Conservation (phyloP, 2,888 invertebrate genomes). For the Chymomyza procnemis region DNA sequence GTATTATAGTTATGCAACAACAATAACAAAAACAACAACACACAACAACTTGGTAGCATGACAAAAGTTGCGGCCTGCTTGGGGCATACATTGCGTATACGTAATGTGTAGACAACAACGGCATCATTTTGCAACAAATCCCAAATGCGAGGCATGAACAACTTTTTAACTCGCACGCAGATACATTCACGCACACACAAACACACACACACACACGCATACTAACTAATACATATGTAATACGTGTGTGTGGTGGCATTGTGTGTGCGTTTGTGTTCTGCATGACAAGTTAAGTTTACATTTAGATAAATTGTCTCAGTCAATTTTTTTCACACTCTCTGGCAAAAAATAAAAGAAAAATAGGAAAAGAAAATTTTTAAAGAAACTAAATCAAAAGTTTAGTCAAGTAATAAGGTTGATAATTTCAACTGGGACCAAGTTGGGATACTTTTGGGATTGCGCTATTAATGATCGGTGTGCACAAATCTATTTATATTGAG, state of each 20-base stretch:
- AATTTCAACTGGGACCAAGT: too few relatives aligned
- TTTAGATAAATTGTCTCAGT: conserved; percentile 45
- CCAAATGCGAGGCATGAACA: conserved; percentile 66
- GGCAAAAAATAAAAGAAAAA: neutral
- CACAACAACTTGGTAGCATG: conserved; percentile 1
- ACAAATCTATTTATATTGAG: neutral
- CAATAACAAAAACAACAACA: neutral
- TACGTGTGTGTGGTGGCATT: conserved; percentile 11
- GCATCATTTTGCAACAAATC: conserved; percentile 57
- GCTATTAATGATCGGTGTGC: neutral
- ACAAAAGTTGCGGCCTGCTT: conserved; percentile 18
- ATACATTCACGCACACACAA: conserved; percentile 21
- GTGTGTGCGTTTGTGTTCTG: conserved; percentile 35
- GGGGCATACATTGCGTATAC: conserved; percentile 48
- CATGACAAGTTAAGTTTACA: conserved; percentile 58
- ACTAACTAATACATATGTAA: conserved; percentile 20
- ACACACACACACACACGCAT: conserved; percentile 20
- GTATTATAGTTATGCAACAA: conserved; percentile 20
- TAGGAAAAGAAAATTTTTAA: neutral
- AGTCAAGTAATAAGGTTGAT: neutral
- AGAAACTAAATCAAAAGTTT: neutral
- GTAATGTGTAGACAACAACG: conserved; percentile 50
- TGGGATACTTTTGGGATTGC: neutral
- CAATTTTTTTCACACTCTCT: conserved; percentile 10
- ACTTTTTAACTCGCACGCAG: conserved; percentile 51